These are phyloP conservation scores for Gallinago nigripennis DNA, from an alignment of 2,797 vertebrate genomes.

Conservation along the genomic window DNA sequence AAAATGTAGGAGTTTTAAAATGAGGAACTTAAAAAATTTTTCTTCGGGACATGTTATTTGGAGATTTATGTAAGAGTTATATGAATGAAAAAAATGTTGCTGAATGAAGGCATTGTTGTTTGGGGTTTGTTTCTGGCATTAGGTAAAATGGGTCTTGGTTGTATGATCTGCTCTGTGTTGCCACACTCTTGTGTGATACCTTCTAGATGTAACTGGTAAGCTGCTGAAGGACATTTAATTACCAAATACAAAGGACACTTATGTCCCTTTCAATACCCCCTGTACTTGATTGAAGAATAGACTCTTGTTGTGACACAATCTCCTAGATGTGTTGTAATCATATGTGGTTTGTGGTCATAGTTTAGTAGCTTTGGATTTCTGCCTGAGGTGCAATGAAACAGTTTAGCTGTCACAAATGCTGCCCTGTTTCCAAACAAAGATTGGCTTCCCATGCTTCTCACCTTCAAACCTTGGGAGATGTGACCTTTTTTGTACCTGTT, in stretches of 20 bases:
- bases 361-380: slow-evolving; percentile 27
- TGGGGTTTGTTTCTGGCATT: neutral
- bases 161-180: neutral
- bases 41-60: neutral
- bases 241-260: neutral
- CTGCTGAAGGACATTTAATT: neutral
- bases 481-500: neutral
- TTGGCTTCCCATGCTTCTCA: neutral
- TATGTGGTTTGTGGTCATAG: neutral
- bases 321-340: slow-evolving; percentile 5
- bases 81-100: neutral
- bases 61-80: neutral
- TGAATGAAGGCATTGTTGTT: neutral
- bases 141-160: neutral
- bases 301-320: neutral
- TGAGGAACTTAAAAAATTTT: neutral
- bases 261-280: neutral
- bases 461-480: neutral
- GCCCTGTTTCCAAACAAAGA: slow-evolving; percentile 4
- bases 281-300: neutral
- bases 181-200: neutral
- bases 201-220: neutral
- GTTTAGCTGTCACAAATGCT: slow-evolving; percentile 19
- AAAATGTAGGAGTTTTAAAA: neutral
- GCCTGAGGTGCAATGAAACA: neutral